Evolutionary conservation across 2,113 vertebrate species (phyloP).

Genomic region (Ammodytes marinus): DNA sequence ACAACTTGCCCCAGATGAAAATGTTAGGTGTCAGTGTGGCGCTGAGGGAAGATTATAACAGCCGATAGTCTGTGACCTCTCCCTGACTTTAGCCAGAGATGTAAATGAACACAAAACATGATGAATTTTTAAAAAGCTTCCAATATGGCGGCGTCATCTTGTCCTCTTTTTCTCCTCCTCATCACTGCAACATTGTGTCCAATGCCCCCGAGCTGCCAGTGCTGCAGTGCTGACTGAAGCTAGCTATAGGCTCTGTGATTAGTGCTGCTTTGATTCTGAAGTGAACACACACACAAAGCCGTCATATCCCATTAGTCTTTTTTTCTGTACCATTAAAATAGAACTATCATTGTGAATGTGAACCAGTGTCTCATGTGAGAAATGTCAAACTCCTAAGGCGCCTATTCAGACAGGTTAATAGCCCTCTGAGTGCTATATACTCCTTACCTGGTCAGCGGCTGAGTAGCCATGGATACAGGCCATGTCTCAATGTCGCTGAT

Average conservation of each 20-base stretch:
- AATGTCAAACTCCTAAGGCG: not conserved
- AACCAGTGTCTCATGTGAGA: not conserved
- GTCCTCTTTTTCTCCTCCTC: conserved; percentile 51
- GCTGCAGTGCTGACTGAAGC: conserved; percentile 44
- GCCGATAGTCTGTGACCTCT: conserved; percentile 45
- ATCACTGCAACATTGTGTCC: conserved; percentile 26
- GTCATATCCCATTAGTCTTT: not conserved
- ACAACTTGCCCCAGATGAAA: conserved; percentile 7
- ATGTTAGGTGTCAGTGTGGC: not conserved
- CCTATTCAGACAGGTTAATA: not conserved
- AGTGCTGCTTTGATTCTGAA: conserved; percentile 16
- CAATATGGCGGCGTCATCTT: conserved; percentile 75
- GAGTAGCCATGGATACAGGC: conserved; percentile 67
- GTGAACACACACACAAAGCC: conserved; percentile 1
- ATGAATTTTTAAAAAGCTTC: conserved; percentile 66
- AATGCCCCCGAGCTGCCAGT: conserved; percentile 51
- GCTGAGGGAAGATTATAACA: conserved; percentile 2
- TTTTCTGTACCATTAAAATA: not conserved
- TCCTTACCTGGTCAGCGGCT: conserved; percentile 21
- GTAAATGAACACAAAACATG: conserved; percentile 61
- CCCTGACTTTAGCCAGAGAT: conserved; percentile 54
- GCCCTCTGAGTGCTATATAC: not conserved
- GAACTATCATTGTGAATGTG: conserved; percentile 2
- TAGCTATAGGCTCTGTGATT: conserved; percentile 13
- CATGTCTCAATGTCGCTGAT: conserved; percentile 21